A percentile compares a stretch with the other conserved stretches of the same genome.
Conservation (phyloP, 2,888 invertebrate genomes). For the Cephus pygmeus region DNA sequence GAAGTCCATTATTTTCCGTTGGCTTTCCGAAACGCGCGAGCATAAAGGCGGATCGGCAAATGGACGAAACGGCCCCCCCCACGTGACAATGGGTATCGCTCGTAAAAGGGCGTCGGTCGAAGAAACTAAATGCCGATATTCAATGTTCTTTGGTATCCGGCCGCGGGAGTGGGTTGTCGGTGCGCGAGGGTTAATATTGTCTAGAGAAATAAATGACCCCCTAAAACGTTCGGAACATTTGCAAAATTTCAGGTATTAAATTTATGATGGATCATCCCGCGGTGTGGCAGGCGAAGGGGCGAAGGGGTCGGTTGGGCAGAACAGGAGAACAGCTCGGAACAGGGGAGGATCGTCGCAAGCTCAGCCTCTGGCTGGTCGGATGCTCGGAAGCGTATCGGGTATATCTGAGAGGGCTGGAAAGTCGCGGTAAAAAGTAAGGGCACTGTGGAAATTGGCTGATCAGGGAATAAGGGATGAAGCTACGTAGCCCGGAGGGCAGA, state of each 20-base stretch:
- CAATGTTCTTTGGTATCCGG: constrained; percentile 1
- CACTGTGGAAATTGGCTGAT: neutral
- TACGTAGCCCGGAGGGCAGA: neutral
- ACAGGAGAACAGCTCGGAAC: neutral
- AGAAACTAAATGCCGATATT: neutral
- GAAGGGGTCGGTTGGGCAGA: neutral
- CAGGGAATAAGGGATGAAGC: neutral
- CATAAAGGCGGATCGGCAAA: neutral
- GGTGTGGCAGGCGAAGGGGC: neutral
- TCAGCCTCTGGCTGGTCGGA: neutral
- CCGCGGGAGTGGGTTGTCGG: neutral
- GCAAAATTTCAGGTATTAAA: constrained; percentile 57
- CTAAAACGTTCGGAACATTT: constrained; percentile 43
- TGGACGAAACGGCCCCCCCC: neutral
- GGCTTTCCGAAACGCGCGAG: neutral
- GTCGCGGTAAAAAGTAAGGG: neutral
- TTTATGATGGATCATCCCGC: constrained; percentile 55
- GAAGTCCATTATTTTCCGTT: neutral
- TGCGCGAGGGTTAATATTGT: constrained; percentile 22
- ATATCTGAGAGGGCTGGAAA: neutral
- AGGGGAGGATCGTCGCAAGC: constrained; percentile 6
- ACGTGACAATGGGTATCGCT: neutral
- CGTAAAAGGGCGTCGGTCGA: neutral
- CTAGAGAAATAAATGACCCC: constrained; percentile 31
- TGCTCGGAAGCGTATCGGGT: neutral